These are phyloP conservation scores for Platypus cylindrus DNA, from an alignment of 2,888 invertebrate genomes.

Conservation along the genomic window DNA sequence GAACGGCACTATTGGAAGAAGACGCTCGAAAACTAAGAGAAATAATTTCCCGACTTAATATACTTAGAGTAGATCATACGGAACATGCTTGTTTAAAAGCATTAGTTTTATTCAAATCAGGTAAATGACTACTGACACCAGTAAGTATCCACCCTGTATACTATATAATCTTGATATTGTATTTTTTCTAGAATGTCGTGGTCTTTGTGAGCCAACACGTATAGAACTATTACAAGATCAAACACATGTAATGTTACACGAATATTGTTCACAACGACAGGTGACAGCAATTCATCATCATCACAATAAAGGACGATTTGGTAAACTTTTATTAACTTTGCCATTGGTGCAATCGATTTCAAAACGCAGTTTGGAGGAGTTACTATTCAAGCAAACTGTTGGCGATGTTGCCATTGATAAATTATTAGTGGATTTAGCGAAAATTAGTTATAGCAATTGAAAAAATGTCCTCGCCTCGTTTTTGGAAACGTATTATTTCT, in stretches of 20 bases:
- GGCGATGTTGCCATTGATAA: slow-evolving; percentile 62
- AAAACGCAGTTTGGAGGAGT: slow-evolving; percentile 41
- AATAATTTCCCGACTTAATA: slow-evolving; percentile 50
- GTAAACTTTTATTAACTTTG: slow-evolving; percentile 58
- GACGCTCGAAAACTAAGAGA: slow-evolving; percentile 49
- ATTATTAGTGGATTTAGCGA: slow-evolving; percentile 52
- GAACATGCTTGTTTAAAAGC: slow-evolving; percentile 81
- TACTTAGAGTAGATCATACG: slow-evolving; percentile 60
- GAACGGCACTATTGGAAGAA: slow-evolving; percentile 42
- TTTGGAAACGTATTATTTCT: background rate
- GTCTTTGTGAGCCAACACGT: slow-evolving; percentile 45
- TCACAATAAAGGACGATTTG: slow-evolving; percentile 47
- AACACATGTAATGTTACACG: slow-evolving; percentile 62
- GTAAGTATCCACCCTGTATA: background rate
- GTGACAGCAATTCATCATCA: too few species aligned
- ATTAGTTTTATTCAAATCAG: slow-evolving; percentile 67
- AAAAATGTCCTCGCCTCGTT: background rate
- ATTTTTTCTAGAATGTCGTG: slow-evolving; percentile 41
- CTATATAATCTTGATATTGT: background rate
- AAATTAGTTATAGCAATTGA: slow-evolving; percentile 23
- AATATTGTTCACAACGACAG: slow-evolving; percentile 44
- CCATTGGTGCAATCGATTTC: slow-evolving; percentile 44
- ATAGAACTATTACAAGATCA: slow-evolving; percentile 67
- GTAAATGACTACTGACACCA: too few species aligned
- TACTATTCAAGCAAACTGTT: slow-evolving; percentile 68